phyloP scores from a whole-genome alignment of 2,888 invertebrate species.

The Cheilosia pagana region DNA sequence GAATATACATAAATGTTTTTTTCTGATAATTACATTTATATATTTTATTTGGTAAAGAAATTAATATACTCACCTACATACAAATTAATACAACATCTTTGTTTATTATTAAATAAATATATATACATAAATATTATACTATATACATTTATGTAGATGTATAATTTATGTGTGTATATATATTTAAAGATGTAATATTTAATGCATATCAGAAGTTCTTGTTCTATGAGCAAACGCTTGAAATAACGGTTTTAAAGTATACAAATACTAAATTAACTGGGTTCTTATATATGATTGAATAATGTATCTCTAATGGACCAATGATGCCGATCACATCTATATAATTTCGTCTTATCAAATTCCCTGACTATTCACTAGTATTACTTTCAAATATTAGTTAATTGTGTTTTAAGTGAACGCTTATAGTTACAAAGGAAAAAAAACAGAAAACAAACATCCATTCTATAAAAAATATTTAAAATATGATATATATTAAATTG shows the following conservation, averaged over 20 bases:
- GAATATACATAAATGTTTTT: slow-evolving; percentile 20
- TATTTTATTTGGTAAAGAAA: not conserved
- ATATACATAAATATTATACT: too few relatives aligned
- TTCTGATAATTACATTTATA: slow-evolving; percentile 2
- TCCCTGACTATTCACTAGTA: too few relatives aligned
- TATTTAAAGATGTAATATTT: slow-evolving; percentile 20
- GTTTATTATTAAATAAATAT: not conserved
- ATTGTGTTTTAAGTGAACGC: not conserved
- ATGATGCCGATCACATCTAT: too few relatives aligned
- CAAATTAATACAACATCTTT: slow-evolving; percentile 11
- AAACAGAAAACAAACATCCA: not conserved
- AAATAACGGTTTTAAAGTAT: not conserved
- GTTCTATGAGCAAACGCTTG: not conserved
- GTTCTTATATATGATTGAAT: too few relatives aligned
- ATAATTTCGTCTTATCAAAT: too few relatives aligned
- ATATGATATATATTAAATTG: not conserved
- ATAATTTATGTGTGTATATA: too few relatives aligned
- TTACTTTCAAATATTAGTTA: not conserved
- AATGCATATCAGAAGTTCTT: slow-evolving; percentile 57
- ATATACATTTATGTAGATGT: too few relatives aligned
- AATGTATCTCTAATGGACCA: too few relatives aligned
- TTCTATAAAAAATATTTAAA: not conserved
- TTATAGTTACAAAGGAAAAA: not conserved
- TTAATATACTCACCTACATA: slow-evolving; percentile 18
- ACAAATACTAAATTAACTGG: not conserved